Conservation (phyloP, 2,113 vertebrate genomes). For the Scortum barcoo region DNA sequence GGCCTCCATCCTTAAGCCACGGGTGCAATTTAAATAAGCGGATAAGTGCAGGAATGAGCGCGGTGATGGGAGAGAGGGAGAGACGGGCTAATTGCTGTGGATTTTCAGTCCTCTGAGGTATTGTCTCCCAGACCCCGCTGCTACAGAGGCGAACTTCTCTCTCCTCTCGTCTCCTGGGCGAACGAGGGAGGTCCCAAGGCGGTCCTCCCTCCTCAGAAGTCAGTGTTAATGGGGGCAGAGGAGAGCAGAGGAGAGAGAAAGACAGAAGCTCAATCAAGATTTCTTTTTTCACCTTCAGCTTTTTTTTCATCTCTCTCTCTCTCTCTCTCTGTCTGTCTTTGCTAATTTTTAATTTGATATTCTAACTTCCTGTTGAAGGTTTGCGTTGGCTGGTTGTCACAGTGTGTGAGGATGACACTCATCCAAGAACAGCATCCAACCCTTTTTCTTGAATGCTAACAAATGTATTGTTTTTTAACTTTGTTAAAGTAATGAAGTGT, state of each 20-base stretch:
- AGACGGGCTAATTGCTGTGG: constrained; percentile 60
- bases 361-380: not conserved
- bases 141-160: constrained; percentile 55
- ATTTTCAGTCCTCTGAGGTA: constrained; percentile 50
- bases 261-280: constrained; percentile 10
- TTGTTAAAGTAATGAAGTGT: not conserved
- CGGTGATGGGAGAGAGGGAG: constrained; percentile 30
- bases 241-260: constrained; percentile 18
- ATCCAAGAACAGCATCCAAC: not conserved
- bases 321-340: not conserved
- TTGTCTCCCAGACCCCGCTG: constrained; percentile 50
- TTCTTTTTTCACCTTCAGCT: not conserved
- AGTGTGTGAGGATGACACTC: not conserved
- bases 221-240: constrained; percentile 52
- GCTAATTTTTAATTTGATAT: not conserved
- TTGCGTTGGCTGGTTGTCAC: not conserved
- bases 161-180: constrained; percentile 44
- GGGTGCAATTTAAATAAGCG: constrained; percentile 40
- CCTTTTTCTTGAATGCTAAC: not conserved
- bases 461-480: not conserved
- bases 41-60: constrained; percentile 37
- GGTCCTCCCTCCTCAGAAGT: constrained; percentile 47
- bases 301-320: not conserved
- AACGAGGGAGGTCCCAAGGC: constrained; percentile 38
- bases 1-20: constrained; percentile 24